Conservation (phyloP, 2,888 invertebrate genomes). For the Macrophya annulata region DNA sequence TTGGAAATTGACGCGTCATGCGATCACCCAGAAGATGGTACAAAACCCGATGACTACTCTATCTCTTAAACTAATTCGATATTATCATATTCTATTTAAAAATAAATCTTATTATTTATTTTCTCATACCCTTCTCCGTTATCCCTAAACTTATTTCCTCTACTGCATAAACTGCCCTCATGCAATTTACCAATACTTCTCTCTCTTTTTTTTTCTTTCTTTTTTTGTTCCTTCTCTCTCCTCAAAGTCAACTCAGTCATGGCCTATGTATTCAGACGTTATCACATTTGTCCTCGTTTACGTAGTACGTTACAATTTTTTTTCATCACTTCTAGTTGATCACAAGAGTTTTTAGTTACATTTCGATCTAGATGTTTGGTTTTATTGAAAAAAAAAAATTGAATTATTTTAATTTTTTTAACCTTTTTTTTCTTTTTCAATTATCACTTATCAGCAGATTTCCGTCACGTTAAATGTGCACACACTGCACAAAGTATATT, state of each 20-base stretch:
- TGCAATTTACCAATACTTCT: background rate
- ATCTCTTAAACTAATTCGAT: background rate
- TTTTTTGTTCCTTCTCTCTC: background rate
- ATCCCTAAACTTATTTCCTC: background rate
- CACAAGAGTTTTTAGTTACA: background rate
- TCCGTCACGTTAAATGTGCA: background rate
- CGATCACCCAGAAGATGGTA: slow-evolving; percentile 63
- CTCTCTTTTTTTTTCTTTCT: background rate
- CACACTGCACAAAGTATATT: slow-evolving; percentile 30
- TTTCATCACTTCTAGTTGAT: background rate
- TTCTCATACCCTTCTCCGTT: background rate
- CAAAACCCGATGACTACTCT: slow-evolving; percentile 37
- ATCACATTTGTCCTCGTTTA: slow-evolving; percentile 20
- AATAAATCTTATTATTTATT: background rate
- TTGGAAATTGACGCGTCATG: slow-evolving; percentile 74
- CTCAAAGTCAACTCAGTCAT: slow-evolving; percentile 32
- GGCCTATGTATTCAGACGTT: slow-evolving; percentile 4
- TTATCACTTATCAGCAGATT: background rate
- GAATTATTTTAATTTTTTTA: background rate
- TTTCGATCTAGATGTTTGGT: background rate
- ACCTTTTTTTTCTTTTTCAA: background rate
- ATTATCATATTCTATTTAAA: background rate
- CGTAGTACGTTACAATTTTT: background rate
- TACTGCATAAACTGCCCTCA: background rate
- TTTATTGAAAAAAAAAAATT: background rate